Base-by-base conservation (phyloP, 2,113 vertebrate genomes). In the Marcusenius ussheri region DNA sequence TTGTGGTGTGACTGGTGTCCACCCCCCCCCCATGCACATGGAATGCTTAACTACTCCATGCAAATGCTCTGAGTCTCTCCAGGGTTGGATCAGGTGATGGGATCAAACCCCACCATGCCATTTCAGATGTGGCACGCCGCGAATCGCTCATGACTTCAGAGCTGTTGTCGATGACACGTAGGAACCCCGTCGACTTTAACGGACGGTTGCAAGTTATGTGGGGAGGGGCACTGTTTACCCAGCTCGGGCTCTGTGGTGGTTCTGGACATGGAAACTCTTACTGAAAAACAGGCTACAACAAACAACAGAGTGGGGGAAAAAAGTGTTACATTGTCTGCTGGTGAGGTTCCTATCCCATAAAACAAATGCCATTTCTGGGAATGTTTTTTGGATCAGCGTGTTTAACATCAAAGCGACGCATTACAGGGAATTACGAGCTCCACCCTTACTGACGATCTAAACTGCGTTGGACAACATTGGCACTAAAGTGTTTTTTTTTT, bases 51-150 rank as follows among this genome's bases (percentile, higher is more conserved):
- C 85, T 39, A 13, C 49, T 90, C 88, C 91, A 89, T 93, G 94
- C 93, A 92, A 95, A 93, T 94, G 92, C 94, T 49, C 92, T 94
- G 90, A 93, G 87, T 39, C 92, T 91, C 93, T 95, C 94, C 84
- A 39, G 94, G 91, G 93, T 92, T 90, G 91, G 70, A 88, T 19
- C 88, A 88, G 74, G 91, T 11, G 17, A 50, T 89, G 91, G 90
- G 92, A 94, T 91, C 83, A 90, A 91, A 91, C 89, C n/a, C 35
- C 90, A 89, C 90, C 89, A 88, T 58, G 39, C 74, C 53, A 88
- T 94, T 90, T 87, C 21, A 87, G 24, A 49, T 11, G 83, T 77
- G 31, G 13, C 1, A 15, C 0, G 27, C 31, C 7, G 3, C 80
- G 6, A 17, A 83, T 15, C 39, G 4, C 46, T 6, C 47, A 88